These are phyloP conservation scores for Sarcophilus harrisii DNA, from an alignment of 2,797 vertebrate species.

Conservation along the genomic window DNA sequence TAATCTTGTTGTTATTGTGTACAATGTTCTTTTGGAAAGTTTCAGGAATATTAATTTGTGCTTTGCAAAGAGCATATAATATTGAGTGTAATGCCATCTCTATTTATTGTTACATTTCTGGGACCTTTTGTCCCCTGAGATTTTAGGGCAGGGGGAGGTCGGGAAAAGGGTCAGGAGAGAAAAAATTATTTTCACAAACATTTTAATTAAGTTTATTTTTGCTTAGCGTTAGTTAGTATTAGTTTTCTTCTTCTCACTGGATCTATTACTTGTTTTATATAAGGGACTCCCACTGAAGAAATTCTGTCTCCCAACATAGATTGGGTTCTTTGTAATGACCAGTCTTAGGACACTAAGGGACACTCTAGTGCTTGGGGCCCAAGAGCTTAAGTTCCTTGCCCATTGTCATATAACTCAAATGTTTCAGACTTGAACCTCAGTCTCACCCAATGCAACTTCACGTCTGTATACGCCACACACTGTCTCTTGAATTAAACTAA, in stretches of 20 bases:
- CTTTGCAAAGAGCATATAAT: background rate
- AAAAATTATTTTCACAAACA: constrained; percentile 48
- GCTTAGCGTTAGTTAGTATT: background rate
- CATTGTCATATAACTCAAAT: background rate
- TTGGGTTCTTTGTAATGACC: background rate
- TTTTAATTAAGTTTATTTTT: constrained; percentile 35
- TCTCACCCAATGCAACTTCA: background rate
- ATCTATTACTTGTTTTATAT: background rate
- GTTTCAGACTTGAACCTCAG: background rate
- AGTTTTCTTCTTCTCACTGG: background rate
- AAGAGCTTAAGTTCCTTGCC: background rate
- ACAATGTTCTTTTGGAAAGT: too few species aligned
- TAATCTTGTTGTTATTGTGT: too few species aligned
- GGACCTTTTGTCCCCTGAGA: background rate
- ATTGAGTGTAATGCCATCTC: background rate
- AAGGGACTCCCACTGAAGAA: background rate
- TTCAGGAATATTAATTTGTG: background rate
- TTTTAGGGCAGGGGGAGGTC: background rate
- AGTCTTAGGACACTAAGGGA: background rate
- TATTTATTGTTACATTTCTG: constrained; percentile 50
- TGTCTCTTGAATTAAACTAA: background rate
- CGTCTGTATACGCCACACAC: background rate
- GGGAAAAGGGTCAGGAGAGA: background rate
- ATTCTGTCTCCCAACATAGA: background rate
- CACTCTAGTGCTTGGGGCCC: background rate